Base-by-base conservation (phyloP, 2,113 vertebrate species). In the Apaloderma vittatum region DNA sequence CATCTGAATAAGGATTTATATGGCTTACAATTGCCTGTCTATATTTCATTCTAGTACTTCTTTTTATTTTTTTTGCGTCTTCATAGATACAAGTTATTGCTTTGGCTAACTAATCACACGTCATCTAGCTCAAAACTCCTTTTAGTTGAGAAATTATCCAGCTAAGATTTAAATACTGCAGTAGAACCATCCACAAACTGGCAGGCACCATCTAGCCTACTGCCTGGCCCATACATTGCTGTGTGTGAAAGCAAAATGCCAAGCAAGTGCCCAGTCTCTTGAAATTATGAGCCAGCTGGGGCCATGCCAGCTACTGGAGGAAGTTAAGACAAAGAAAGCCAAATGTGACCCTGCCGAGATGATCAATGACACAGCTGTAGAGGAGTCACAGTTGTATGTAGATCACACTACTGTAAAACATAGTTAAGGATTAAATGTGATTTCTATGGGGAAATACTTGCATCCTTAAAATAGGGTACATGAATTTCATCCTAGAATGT, bases 201-300 rank as follows among this genome's bases (percentile, higher is more conserved):
- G 29, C 24, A 90, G 86, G 63, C 63, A 80, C 26, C 6, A 8
- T 14, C 81, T 26, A 94, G 55, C 24, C 46, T 46, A 61, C 36
- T 2, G 18, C 45, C 86, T 65, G 76, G 45, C 78, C 45, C n/a
- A 88, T 62, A 78, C 15, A n/a, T 62, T 65, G 21, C 40, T n/a
- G 55, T 34, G 62, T 46, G 26, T 34, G 46, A 93, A 58, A 73
- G 70, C 58, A 83, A 89, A 96, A 65, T 75, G 32, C 61, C 82
- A 95, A 73, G 54, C 54, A 70, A 81, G 20, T 2, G 29, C 29
- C 57, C 23, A 11, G 11, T 46, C 65, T 79, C 79, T 93, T 93
- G 71, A 67, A 93, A 59, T 12, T 74, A 45, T 24, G 62, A 73
- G 86, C 49, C 92, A 96, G 52, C 76, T 92, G 86, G 82, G 63